Percentiles rank a stretch among this genome's conserved stretches.
Evolutionary conservation across 2,113 vertebrate species (phyloP).

Genomic region (Cyanoramphus novaezelandiae): DNA sequence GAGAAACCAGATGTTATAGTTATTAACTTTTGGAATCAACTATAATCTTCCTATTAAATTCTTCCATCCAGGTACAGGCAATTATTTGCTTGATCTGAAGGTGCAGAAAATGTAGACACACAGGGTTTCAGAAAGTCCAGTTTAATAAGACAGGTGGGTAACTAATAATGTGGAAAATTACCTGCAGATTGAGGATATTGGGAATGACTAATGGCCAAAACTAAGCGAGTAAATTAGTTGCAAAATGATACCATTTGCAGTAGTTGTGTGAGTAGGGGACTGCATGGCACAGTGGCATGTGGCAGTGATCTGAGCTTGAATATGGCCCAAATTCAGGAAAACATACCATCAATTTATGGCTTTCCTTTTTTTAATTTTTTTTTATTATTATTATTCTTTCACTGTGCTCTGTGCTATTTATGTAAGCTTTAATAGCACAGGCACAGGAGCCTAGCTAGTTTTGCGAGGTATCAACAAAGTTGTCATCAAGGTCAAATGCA

Average conservation of each 20-base stretch:
- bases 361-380: not conserved
- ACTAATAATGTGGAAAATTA: constrained; percentile 90
- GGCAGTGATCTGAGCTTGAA: constrained; percentile 72
- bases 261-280: constrained; percentile 74
- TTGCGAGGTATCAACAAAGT: constrained; percentile 52
- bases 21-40: constrained; percentile 84
- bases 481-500: constrained; percentile 61
- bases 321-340: constrained; percentile 69
- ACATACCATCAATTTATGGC: constrained; percentile 24
- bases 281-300: constrained; percentile 80
- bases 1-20: constrained; percentile 82
- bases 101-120: constrained; percentile 80
- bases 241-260: constrained; percentile 85
- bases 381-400: not conserved
- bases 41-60: constrained; percentile 83
- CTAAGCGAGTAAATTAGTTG: constrained; percentile 84
- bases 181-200: constrained; percentile 86
- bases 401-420: not conserved
- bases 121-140: constrained; percentile 81
- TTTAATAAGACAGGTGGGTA: constrained; percentile 88
- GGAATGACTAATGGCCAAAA: constrained; percentile 87
- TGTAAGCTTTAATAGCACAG: constrained; percentile 10
- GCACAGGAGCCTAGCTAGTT: constrained; percentile 13
- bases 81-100: constrained; percentile 84
- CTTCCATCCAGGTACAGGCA: constrained; percentile 79